phyloP scores from a whole-genome alignment of 1,140 invertebrate species.

The Saccostrea cuccullata region DNA sequence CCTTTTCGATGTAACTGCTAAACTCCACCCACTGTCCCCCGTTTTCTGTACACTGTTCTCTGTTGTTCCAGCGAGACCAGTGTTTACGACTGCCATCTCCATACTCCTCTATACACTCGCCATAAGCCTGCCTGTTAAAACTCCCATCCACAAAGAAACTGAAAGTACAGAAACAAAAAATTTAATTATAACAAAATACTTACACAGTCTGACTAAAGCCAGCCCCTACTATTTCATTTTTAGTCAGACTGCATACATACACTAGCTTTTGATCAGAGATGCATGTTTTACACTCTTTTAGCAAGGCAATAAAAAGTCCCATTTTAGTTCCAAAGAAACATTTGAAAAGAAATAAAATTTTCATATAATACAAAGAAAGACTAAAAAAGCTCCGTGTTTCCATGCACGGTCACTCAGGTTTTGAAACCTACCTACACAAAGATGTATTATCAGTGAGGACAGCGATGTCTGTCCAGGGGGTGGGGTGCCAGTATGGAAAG shows the following conservation, averaged over 20 bases:
- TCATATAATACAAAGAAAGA: too few relatives aligned
- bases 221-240: too few relatives aligned
- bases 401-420: too few relatives aligned
- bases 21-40: constrained; percentile 71
- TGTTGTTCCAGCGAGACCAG: constrained; percentile 71
- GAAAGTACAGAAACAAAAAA: constrained; percentile 49
- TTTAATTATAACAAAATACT: too few relatives aligned
- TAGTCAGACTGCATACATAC: too few relatives aligned
- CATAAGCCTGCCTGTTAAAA: constrained; percentile 75
- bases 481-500: constrained; percentile 78
- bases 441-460: constrained; percentile 74
- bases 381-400: too few relatives aligned
- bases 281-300: background rate
- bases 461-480: constrained; percentile 77
- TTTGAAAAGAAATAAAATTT: too few relatives aligned
- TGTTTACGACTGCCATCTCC: constrained; percentile 52
- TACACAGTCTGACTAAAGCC: too few relatives aligned
- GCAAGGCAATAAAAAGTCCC: too few relatives aligned
- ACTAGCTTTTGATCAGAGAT: background rate
- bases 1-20: constrained; percentile 75
- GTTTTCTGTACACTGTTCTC: constrained; percentile 67
- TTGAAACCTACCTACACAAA: constrained; percentile 71
- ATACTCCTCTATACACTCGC: constrained; percentile 72
- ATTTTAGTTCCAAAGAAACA: too few relatives aligned
- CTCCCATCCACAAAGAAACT: constrained; percentile 74